Percentiles rank a stretch among this genome's conserved stretches.
Conservation (phyloP, 2,888 invertebrate species). For the Vannuccia rotundouncinata region DNA sequence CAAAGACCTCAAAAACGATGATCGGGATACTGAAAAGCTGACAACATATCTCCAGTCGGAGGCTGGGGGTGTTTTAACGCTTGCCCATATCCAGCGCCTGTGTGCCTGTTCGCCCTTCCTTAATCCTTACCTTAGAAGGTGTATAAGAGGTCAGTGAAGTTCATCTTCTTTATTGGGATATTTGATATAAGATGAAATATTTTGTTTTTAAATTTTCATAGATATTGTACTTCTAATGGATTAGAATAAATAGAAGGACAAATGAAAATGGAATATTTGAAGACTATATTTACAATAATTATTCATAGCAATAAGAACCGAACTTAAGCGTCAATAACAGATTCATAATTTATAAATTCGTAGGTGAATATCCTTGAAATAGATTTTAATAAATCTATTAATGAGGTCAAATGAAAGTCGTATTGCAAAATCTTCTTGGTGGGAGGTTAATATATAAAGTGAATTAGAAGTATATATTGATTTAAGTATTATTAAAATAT, state of each 20-base stretch:
- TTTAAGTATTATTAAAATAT: too few relatives aligned
- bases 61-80: neutral
- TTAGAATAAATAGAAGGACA: neutral
- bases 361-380: too few relatives aligned
- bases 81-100: neutral
- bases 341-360: neutral
- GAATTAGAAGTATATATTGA: too few relatives aligned
- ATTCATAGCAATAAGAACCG: neutral
- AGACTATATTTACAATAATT: neutral
- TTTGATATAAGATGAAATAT: too few relatives aligned
- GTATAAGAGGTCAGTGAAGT: neutral
- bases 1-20: neutral
- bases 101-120: conserved; percentile 3
- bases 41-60: neutral
- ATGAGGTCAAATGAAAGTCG: too few relatives aligned
- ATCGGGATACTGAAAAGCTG: neutral
- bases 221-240: neutral
- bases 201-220: too few relatives aligned
- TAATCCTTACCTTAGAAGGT: neutral
- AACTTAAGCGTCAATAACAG: neutral
- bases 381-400: too few relatives aligned
- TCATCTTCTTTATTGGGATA: too few relatives aligned
- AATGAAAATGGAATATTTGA: neutral
- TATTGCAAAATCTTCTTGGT: too few relatives aligned
- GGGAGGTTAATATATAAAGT: too few relatives aligned